Percentiles rank a stretch among this genome's conserved stretches.
These are phyloP conservation scores for Ophiothrix spiculata DNA, from an alignment of 35 echinoderm and acorn worm species.

Conservation along the genomic window DNA sequence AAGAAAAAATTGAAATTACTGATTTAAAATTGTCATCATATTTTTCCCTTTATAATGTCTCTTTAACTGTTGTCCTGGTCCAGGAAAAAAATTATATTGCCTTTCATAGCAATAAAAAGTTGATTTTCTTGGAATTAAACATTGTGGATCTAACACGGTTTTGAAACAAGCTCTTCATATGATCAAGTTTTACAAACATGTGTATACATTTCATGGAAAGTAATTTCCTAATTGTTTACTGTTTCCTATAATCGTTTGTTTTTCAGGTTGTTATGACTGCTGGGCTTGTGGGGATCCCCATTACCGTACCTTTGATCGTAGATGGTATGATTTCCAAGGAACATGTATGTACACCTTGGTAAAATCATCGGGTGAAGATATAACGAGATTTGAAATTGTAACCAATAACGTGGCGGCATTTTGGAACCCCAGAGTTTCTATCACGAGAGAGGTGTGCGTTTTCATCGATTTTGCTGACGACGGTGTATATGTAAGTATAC, in stretches of 20 bases:
- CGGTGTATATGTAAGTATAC: not conserved
- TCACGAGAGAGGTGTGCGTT: not conserved
- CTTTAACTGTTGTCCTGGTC: no score
- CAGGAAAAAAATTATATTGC: no score
- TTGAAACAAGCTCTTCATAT: no score
- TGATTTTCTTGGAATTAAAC: no score
- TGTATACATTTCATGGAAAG: no score
- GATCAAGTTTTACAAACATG: no score
- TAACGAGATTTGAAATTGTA: not conserved
- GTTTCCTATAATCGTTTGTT: not conserved
- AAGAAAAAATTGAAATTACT: no score
- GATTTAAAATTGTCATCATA: no score
- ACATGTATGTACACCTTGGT: not conserved
- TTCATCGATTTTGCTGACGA: not conserved
- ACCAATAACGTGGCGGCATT: not conserved
- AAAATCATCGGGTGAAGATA: not conserved
- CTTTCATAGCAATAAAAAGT: no score
- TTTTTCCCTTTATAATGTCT: no score
- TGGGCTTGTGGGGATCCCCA: not conserved
- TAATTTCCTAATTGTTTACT: no score
- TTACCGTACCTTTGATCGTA: not conserved
- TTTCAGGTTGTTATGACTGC: not conserved
- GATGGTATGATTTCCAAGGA: not conserved
- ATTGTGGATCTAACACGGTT: no score
- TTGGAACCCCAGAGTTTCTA: not conserved